Base-by-base conservation (phyloP, 1,140 invertebrate genomes). In the Lasioglossum albipes region DNA sequence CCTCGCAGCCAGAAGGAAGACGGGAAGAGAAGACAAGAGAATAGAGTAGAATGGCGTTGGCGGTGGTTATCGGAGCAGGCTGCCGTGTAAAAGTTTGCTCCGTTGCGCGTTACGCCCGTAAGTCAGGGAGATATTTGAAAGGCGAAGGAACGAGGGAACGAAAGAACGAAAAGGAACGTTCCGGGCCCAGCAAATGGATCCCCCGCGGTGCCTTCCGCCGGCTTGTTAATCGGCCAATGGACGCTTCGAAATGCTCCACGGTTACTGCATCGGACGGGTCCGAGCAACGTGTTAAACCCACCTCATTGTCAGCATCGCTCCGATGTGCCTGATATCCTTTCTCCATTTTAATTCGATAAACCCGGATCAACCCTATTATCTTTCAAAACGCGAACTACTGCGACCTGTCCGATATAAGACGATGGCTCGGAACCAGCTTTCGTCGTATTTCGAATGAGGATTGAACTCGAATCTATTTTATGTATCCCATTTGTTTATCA, bases 191-290 rank as follows among this genome's bases (percentile, higher is more conserved):
- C 81, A 87, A 89, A 83, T 83, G 83, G 89, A 89, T 90, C 86
- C 85, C 89, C 89, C 62, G 89, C 81, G 83, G 86, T 87, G 89
- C 83, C 81, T 81, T 88, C 82, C 83, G 75, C 73, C 71, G 81
- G 83, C 81, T 84, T 88, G 89, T 87, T 91, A 90, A 89, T 91
- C 89, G 89, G 84, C 61, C 71, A 76, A 79, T 84, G 69, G 79
- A 86, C 85, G 84, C 62, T 62, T 61, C 52, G 41, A 52, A 75
- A 57, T 49, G 78, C 79, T 61, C 75, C 22, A 22, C 49, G 52
- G 6, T 13, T 31, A 42, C 54, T 4, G 16, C 7, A 7, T 18
- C 20, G 20, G 27, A 52, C 65, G 5, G 12, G 18, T n/a, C 9
- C 22, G 45, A 31, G 62, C 59, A 20, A 59, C 54, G 67, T 49